A percentile compares a stretch with the other conserved stretches of the same genome.
Conservation (phyloP, 2,888 invertebrate species). For the Mesorhabditis belari region DNA sequence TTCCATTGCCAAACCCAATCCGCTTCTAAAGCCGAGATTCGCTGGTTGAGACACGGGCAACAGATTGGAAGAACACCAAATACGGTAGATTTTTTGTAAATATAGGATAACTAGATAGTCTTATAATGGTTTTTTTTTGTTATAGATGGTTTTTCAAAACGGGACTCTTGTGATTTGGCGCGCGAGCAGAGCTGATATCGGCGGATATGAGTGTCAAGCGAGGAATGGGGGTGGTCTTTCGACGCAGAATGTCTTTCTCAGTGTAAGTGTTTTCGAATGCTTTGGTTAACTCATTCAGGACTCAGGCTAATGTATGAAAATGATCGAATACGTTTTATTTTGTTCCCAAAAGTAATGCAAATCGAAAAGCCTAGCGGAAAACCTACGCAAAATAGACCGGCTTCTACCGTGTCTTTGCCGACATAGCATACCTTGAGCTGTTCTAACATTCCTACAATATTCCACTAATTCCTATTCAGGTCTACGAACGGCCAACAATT, state of each 20-base stretch:
- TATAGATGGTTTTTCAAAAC: constrained; percentile 43
- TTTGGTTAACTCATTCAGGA: too few species aligned
- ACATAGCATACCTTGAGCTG: not conserved
- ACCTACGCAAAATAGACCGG: too few species aligned
- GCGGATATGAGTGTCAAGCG: constrained; percentile 58
- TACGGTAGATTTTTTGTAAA: constrained; percentile 6
- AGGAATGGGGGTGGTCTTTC: constrained; percentile 58
- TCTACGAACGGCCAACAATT: not conserved
- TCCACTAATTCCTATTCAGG: not conserved
- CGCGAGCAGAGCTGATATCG: constrained; percentile 55
- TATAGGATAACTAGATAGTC: not conserved
- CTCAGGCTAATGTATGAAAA: too few species aligned
- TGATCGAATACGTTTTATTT: too few species aligned
- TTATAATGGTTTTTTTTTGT: not conserved
- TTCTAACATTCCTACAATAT: too few species aligned
- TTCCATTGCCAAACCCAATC: constrained; percentile 53
- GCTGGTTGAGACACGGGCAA: constrained; percentile 18
- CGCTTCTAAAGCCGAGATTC: constrained; percentile 11
- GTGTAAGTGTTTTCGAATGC: constrained; percentile 6
- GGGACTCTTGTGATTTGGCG: constrained; percentile 55
- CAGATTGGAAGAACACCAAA: constrained; percentile 8
- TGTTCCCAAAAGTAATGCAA: too few species aligned
- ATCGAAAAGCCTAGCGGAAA: too few species aligned
- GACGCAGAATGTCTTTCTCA: constrained; percentile 36
- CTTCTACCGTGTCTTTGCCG: too few species aligned